phyloP scores from a whole-genome alignment of 2,888 invertebrate species.

The Busseola fusca region DNA sequence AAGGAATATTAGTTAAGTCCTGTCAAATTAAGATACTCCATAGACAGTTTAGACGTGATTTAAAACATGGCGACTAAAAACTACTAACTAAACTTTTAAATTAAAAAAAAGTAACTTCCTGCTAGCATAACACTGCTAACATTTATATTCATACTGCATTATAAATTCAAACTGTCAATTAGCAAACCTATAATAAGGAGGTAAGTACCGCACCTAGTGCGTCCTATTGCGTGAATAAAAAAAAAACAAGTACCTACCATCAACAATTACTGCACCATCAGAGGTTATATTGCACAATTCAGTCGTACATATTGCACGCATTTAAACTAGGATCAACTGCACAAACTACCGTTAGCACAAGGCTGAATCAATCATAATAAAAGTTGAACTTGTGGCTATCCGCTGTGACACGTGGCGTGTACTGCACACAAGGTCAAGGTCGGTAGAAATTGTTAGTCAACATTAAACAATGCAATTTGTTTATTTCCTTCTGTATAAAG shows the following conservation, averaged over 20 bases:
- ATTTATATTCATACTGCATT: not conserved
- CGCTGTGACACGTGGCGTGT: constrained; percentile 55
- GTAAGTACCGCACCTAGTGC: not conserved
- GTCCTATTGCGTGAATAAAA: constrained; percentile 5
- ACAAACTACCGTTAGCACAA: constrained; percentile 61
- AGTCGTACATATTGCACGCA: constrained; percentile 19
- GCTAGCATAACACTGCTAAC: not conserved
- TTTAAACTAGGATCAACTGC: constrained; percentile 49
- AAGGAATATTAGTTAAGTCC: too few species aligned
- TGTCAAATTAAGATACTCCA: too few species aligned
- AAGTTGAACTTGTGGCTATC: constrained; percentile 72
- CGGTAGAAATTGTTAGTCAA: constrained; percentile 50
- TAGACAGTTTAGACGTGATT: too few species aligned
- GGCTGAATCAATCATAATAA: constrained; percentile 76
- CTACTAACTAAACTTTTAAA: too few species aligned
- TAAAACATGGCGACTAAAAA: too few species aligned
- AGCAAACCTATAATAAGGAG: not conserved
- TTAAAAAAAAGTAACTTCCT: too few species aligned
- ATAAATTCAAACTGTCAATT: constrained; percentile 7
- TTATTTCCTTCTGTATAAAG: not conserved
- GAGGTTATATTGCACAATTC: constrained; percentile 32
- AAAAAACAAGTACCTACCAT: constrained; percentile 4
- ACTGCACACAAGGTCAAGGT: constrained; percentile 60
- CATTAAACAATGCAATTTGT: constrained; percentile 11
- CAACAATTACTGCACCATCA: constrained; percentile 16